Evolutionary conservation across 2,888 invertebrate genomes (phyloP), one percentile per base, ranked within the genome.

Genomic region (Melangyna quadrimaculata): DNA sequence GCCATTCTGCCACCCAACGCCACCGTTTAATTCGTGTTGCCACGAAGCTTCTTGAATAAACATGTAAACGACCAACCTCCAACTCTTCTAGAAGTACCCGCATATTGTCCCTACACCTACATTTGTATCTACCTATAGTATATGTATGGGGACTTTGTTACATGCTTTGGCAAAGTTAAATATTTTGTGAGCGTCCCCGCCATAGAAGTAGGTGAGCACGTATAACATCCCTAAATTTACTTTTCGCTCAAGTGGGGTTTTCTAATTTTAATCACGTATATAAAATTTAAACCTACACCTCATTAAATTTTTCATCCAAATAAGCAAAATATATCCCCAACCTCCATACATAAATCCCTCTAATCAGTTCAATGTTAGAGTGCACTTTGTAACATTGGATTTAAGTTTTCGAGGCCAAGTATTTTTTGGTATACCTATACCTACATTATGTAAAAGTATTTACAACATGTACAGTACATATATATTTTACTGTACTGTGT

Each of bases 241-340:
- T 81, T 86, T 73, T 78, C 63, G 77, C 72, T 81, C 70, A 73
- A 86, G 81, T 65, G 57, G 55, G 81, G 45, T 81, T 86, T 86
- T 86, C 72, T 81, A 80, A 86, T 86, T 86, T 86, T 73, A 86
- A 86, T 86, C 86, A 86, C 86, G 86, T 86, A 81, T 81, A 77
- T 77, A 81, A 81, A 86, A 86, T 86, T 86, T 86, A 81, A 86
- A 73, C 86, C 77, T 86, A 81, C 86, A 86, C 86, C 73, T 86
- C 81, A 86, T 86, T 86, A 86, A 86, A 77, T 81, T 63, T 27
- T 61, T 59, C 63, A 86, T 65, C 63, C 77, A 70, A 73, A 80
- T 70, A 84, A 80, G 67, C 67, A 45, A 74, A 84, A 65, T 40
- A 19, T 72, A 72, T 48, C 37, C 71, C 63, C 71, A 83, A 71